Base-by-base conservation (phyloP, 1,140 invertebrate species). In the Drosophila albomicans region DNA sequence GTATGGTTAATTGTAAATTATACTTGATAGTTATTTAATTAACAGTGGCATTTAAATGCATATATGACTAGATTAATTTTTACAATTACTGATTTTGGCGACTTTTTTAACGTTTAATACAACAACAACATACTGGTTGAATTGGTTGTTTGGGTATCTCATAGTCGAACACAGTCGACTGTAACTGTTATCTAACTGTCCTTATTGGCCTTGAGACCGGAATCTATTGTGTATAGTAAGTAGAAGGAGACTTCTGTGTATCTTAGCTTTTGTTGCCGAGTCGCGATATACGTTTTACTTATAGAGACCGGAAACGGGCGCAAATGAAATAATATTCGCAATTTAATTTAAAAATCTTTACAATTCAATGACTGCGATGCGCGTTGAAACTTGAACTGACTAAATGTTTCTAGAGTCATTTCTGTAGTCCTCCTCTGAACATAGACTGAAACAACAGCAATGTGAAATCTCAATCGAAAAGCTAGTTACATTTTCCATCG, bases 251-350 rank as follows among this genome's bases (percentile, higher is more conserved):
- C 63, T 58, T 68, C 75, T 65, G 58, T 32, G 77, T 73, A 38
- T 38, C 8, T 10, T 2, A 38, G 46, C 43, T 65, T 74, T 65
- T 69, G 35, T 63, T 65, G 11, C 28, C 57, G 35, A 59, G 68
- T 57, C 52, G 38, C 52, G 57, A 48, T 25, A 70, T 63, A 61
- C 74, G 57, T 13, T 65, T 62, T 57, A 79, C 79, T 88, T 87
- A 79, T 88, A 54, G 62, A 35, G 65, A 77, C 54, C 76, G 84
- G 84, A 87, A 87, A 58, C 58, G 76, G 58, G 76, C 69, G 65
- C 84, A 77, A 87, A 86, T 79, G 78, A 87, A 86, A 87, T 82
- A 86, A 77, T 69, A 87, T 74, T 88, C 72, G 57, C 72, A 87
- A 87, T 86, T 82, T 64, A 74, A 82, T 87, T 86, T 78, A 81